Conservation (phyloP, 2,888 invertebrate species). For the Hypolimnas misippus region DNA sequence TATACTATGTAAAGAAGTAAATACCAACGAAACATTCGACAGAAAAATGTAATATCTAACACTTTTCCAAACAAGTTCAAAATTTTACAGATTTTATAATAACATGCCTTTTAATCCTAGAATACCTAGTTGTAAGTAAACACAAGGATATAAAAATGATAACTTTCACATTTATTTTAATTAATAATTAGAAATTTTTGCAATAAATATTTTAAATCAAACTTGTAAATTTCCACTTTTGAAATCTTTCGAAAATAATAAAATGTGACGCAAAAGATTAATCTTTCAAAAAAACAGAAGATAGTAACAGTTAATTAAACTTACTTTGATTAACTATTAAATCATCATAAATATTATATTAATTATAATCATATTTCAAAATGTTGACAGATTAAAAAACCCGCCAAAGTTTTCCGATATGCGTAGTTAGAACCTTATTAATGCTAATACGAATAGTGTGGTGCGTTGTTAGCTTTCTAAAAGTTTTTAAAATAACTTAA, state of each 20-base stretch:
- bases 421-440: not conserved
- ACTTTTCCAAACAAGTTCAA: too few relatives aligned
- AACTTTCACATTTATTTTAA: not conserved
- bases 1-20: too few relatives aligned
- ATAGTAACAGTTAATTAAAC: not conserved
- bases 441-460: not conserved
- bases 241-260: not conserved
- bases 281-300: not conserved
- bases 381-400: conserved; percentile 2
- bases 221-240: conserved; percentile 2
- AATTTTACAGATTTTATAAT: too few relatives aligned
- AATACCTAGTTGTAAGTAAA: not conserved
- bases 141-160: not conserved
- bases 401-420: not conserved
- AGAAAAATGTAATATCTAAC: too few relatives aligned
- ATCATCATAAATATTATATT: conserved; percentile 6
- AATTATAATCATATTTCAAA: not conserved
- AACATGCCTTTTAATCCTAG: too few relatives aligned
- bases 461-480: not conserved
- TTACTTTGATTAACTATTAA: conserved; percentile 1
- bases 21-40: too few relatives aligned
- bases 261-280: conserved; percentile 3
- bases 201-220: not conserved
- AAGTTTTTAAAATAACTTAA: not conserved
- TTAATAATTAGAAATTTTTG: too few relatives aligned